A percentile compares a stretch with the other conserved stretches of the same genome.
Conservation (phyloP, 1,140 invertebrate species). For the Bombus waltoni region DNA sequence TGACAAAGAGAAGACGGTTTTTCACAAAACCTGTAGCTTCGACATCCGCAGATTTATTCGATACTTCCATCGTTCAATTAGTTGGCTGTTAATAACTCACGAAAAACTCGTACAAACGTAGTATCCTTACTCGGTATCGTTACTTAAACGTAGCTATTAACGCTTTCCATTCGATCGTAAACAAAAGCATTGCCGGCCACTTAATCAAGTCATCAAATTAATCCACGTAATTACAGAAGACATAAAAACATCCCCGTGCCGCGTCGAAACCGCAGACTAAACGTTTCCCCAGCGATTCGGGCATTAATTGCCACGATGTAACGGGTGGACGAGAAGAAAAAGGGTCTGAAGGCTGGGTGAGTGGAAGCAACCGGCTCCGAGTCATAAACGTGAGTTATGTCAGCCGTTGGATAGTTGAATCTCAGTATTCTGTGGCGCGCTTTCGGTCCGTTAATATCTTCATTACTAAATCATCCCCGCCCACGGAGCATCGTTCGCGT, state of each 20-base stretch:
- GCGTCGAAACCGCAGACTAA: not conserved
- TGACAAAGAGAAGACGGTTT: not conserved
- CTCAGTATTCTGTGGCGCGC: constrained; percentile 81
- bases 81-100: not conserved
- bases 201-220: constrained; percentile 9
- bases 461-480: constrained; percentile 82
- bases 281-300: constrained; percentile 48
- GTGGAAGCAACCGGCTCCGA: constrained; percentile 73
- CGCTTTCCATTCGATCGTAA: not conserved
- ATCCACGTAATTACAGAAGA: not conserved
- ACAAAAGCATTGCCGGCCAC: not conserved
- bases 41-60: too few relatives aligned
- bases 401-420: constrained; percentile 82
- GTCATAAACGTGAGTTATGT: constrained; percentile 82
- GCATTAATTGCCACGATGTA: constrained; percentile 61
- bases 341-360: constrained; percentile 27
- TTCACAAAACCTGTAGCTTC: not conserved
- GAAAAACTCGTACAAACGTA: not conserved
- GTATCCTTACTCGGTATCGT: too few relatives aligned
- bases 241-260: constrained; percentile 13
- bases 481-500: constrained; percentile 63
- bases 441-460: constrained; percentile 81
- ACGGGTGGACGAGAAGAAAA: constrained; percentile 43
- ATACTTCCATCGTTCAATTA: not conserved
- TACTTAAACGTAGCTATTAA: not conserved